Conservation (phyloP, 2,113 vertebrate genomes). For the Dascyllus trimaculatus region DNA sequence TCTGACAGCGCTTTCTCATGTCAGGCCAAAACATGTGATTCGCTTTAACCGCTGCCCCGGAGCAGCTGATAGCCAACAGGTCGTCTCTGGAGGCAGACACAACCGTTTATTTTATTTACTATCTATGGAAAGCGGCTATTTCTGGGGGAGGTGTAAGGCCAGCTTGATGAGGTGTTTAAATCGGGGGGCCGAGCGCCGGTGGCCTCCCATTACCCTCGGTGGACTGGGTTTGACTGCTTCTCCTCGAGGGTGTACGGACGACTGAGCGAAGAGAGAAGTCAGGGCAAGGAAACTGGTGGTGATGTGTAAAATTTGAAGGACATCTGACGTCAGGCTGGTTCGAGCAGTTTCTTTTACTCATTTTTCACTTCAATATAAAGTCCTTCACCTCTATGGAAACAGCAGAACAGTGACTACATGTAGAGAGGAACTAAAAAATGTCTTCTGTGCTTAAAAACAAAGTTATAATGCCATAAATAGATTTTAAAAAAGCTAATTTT, state of each 20-base stretch:
- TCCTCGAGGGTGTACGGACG: not conserved
- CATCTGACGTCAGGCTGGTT: too few relatives aligned
- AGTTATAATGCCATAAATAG: too few relatives aligned
- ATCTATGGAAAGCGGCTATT: conserved; percentile 71
- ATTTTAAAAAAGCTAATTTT: too few relatives aligned
- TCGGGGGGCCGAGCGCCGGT: conserved; percentile 18
- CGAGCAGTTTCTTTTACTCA: too few relatives aligned
- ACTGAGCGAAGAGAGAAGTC: conserved; percentile 10
- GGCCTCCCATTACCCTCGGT: conserved; percentile 7
- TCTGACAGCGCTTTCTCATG: conserved; percentile 73
- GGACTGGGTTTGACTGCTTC: conserved; percentile 21
- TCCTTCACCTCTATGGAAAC: too few relatives aligned
- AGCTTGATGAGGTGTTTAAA: conserved; percentile 77
- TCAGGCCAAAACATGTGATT: conserved; percentile 82
- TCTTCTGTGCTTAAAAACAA: too few relatives aligned
- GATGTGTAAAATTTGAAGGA: too few relatives aligned
- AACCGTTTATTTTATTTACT: conserved; percentile 70
- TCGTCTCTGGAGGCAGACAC: conserved; percentile 1
- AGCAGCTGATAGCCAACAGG: conserved; percentile 65
- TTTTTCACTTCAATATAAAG: too few relatives aligned
- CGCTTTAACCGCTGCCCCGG: conserved; percentile 55
- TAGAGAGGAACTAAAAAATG: too few relatives aligned
- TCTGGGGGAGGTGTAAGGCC: conserved; percentile 62
- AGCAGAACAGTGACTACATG: too few relatives aligned
- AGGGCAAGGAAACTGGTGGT: not conserved